Percentiles rank a stretch among this genome's conserved stretches.
phyloP scores from a whole-genome alignment of 2,113 vertebrate species.

The Pachycephala philippinensis region DNA sequence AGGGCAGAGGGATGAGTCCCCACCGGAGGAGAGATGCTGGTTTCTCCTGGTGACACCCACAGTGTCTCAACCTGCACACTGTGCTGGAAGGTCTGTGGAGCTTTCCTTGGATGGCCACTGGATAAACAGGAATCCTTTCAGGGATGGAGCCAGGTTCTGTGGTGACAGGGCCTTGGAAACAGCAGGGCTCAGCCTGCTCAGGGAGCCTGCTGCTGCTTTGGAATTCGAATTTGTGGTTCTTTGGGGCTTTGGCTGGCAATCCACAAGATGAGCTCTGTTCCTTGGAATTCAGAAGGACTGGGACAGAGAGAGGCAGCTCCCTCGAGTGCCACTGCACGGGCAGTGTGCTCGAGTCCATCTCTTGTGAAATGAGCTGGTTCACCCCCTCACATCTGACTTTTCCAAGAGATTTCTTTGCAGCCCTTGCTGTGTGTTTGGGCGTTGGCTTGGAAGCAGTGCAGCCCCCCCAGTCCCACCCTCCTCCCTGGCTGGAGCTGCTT shows the following conservation, averaged over 20 bases:
- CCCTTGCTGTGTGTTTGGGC: neutral
- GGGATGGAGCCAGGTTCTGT: neutral
- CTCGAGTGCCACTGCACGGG: rapidly evolving
- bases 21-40: rapidly evolving
- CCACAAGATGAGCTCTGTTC: neutral
- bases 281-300: neutral
- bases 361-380: neutral
- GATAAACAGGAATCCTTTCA: neutral
- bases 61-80: rapidly evolving
- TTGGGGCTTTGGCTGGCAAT: neutral
- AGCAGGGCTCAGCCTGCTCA: neutral
- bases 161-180: neutral
- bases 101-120: neutral
- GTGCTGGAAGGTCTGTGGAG: neutral
- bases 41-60: neutral
- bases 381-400: neutral
- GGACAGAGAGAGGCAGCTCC: neutral
- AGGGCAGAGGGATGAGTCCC: neutral
- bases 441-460: neutral
- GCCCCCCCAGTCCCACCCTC: neutral
- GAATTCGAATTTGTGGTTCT: neutral
- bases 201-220: neutral
- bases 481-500: neutral
- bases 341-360: rapidly evolving
- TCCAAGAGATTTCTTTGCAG: neutral